Percentiles rank a stretch among this genome's conserved stretches.
These are phyloP conservation scores for Eudemis profundana DNA, from an alignment of 2,888 invertebrate species.

Conservation along the genomic window DNA sequence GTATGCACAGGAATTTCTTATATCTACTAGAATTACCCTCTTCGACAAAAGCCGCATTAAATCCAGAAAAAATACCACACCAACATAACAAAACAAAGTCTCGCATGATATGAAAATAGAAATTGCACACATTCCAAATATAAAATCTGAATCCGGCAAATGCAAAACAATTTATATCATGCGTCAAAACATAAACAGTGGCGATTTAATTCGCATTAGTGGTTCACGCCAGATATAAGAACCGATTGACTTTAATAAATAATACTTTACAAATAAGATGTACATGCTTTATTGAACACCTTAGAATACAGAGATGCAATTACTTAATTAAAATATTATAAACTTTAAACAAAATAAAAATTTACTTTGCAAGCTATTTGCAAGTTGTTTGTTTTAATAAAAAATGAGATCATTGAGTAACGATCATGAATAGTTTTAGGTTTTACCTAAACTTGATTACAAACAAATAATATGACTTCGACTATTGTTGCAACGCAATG, in stretches of 20 bases:
- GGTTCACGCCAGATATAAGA: conserved; percentile 17
- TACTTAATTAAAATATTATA: too few species aligned
- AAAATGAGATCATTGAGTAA: too few species aligned
- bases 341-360: too few species aligned
- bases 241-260: not conserved
- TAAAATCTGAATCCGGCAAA: conserved; percentile 36
- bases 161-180: conserved; percentile 48
- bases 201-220: conserved; percentile 56
- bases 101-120: conserved; percentile 28
- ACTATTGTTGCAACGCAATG: too few species aligned
- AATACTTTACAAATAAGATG: not conserved
- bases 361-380: too few species aligned
- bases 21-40: not conserved
- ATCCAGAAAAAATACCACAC: not conserved
- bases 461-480: too few species aligned
- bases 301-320: too few species aligned
- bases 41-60: too few species aligned
- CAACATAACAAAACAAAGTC: not conserved
- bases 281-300: not conserved
- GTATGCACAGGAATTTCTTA: not conserved
- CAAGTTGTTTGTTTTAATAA: too few species aligned
- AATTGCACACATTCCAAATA: conserved; percentile 36
- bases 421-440: too few species aligned
- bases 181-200: conserved; percentile 53
- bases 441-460: too few species aligned